A percentile compares a stretch with the other conserved stretches of the same genome.
These are phyloP conservation scores for Cuniculus paca DNA, from an alignment of 2,797 vertebrate genomes.

Conservation along the genomic window DNA sequence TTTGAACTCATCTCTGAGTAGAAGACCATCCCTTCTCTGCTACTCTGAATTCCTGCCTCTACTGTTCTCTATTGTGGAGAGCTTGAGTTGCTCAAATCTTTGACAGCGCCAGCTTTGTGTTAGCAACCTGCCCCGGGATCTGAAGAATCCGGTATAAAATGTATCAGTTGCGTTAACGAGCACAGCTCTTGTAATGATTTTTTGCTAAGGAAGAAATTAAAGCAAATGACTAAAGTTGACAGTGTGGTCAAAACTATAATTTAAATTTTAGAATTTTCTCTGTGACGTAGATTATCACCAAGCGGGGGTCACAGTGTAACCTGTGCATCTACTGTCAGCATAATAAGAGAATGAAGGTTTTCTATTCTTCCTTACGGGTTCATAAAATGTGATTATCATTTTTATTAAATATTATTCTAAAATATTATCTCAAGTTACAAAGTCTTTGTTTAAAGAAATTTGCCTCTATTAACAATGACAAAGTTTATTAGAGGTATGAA, in stretches of 20 bases:
- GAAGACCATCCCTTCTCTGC: not conserved
- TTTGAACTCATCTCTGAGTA: constrained; percentile 6
- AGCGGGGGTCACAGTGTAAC: not conserved
- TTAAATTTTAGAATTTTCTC: not conserved
- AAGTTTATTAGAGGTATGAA: not conserved
- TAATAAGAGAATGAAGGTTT: not conserved
- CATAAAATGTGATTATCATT: not conserved
- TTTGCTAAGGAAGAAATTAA: constrained; percentile 5
- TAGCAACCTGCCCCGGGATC: not conserved
- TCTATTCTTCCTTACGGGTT: not conserved
- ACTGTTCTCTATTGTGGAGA: not conserved
- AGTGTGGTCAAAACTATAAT: not conserved
- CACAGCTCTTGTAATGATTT: not conserved
- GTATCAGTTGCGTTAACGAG: not conserved
- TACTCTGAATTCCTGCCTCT: not conserved
- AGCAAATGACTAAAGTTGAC: constrained; percentile 28
- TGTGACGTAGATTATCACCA: not conserved
- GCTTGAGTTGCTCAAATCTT: not conserved
- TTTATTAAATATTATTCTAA: constrained; percentile 17
- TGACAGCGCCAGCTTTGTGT: not conserved
- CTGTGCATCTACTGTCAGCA: not conserved
- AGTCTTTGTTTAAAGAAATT: not conserved
- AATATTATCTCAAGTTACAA: not conserved
- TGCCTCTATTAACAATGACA: not conserved
- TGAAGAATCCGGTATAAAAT: not conserved